phyloP scores from a whole-genome alignment of 2,888 invertebrate species.

The Cyclophora punctaria region DNA sequence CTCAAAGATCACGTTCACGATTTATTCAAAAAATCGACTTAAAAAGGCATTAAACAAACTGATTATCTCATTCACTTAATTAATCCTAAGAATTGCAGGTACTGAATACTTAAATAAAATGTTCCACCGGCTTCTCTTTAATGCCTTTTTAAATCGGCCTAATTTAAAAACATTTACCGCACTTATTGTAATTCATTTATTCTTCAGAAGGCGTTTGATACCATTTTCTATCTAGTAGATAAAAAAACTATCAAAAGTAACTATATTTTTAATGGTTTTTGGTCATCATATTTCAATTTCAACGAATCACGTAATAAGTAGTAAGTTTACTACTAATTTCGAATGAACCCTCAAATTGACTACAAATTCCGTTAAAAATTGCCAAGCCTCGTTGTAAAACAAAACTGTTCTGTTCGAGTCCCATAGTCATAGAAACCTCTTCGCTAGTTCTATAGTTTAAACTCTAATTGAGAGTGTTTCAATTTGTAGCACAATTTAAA shows the following conservation, averaged over 20 bases:
- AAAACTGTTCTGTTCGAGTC: no score
- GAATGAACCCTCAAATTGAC: no score
- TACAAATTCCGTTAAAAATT: no score
- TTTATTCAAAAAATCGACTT: slow-evolving; percentile 11
- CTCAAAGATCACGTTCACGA: neutral
- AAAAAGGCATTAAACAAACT: slow-evolving; percentile 45
- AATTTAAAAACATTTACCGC: neutral
- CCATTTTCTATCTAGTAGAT: neutral
- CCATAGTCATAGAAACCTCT: no score
- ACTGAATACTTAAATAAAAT: slow-evolving; percentile 46
- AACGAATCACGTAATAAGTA: no score
- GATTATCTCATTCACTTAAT: slow-evolving; percentile 42
- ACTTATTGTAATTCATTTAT: neutral
- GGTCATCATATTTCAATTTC: no score
- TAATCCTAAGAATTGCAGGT: slow-evolving; percentile 41
- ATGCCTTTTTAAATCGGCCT: neutral
- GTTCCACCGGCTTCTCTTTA: slow-evolving; percentile 8
- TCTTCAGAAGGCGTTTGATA: neutral
- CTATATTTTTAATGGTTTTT: neutral
- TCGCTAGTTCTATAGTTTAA: no score
- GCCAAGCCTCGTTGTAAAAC: no score
- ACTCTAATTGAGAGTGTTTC: no score
- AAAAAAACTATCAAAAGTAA: neutral
- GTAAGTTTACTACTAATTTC: no score
- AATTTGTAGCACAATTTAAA: no score